Percentiles rank a stretch among this genome's conserved stretches.
phyloP scores from a whole-genome alignment of 1,140 invertebrate species.

The Scaptomyza pallida region DNA sequence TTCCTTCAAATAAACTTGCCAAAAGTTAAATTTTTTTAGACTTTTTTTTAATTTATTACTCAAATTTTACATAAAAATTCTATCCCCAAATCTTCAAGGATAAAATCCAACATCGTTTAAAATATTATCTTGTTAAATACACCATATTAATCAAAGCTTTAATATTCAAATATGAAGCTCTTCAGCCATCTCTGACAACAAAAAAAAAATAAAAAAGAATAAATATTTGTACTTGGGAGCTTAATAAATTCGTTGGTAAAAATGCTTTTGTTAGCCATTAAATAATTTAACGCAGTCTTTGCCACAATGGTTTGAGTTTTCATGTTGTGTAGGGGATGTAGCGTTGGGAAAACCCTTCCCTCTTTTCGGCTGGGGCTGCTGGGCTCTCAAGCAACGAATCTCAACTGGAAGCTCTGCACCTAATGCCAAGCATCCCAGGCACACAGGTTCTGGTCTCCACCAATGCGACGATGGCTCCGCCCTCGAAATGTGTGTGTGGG shows the following conservation, averaged over 20 bases:
- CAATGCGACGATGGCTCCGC: constrained; percentile 74
- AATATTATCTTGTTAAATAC: too few species aligned
- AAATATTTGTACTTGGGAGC: constrained; percentile 58
- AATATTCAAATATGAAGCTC: constrained; percentile 33
- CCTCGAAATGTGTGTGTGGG: constrained; percentile 66
- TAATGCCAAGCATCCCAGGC: constrained; percentile 43
- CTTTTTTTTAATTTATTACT: too few species aligned
- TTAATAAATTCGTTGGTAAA: constrained; percentile 73
- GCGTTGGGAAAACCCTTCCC: neutral
- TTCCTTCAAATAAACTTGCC: too few species aligned
- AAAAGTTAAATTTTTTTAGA: too few species aligned
- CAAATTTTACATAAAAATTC: too few species aligned
- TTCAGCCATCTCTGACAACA: constrained; percentile 5
- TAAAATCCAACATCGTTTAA: too few species aligned
- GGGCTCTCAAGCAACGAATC: constrained; percentile 2
- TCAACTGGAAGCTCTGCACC: constrained; percentile 43
- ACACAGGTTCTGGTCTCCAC: constrained; percentile 45
- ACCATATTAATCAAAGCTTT: too few species aligned
- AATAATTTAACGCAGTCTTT: constrained; percentile 67
- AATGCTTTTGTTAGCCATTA: constrained; percentile 77
- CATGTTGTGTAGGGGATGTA: neutral
- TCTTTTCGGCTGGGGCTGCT: constrained; percentile 10
- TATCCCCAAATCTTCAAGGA: too few species aligned
- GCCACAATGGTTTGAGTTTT: constrained; percentile 25
- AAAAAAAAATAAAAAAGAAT: constrained; percentile 29